phyloP scores from a whole-genome alignment of 2,113 vertebrate genomes.

The Phaethon lepturus region DNA sequence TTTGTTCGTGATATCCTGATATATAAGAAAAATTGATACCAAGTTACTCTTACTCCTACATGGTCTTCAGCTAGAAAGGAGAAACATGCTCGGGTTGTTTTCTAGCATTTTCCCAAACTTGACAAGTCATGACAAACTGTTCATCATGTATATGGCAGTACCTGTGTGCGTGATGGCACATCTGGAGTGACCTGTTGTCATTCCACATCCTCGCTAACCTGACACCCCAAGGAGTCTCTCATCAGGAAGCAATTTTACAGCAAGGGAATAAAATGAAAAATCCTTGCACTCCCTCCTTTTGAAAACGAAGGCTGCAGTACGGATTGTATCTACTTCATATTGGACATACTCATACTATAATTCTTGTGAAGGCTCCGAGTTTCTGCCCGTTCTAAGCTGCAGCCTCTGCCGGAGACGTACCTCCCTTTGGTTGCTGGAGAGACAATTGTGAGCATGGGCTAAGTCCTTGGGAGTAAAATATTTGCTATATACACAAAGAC shows the following conservation, averaged over 20 bases:
- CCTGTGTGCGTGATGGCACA: neutral
- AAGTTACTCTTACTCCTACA: neutral
- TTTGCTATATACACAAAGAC: neutral
- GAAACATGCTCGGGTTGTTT: neutral
- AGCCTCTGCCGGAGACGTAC: neutral
- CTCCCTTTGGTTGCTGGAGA: neutral
- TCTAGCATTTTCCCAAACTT: neutral
- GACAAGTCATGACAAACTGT: neutral
- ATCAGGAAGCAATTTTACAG: neutral
- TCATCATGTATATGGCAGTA: neutral
- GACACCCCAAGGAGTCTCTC: neutral
- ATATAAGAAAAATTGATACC: neutral
- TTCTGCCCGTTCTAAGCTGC: neutral
- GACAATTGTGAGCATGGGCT: rapidly evolving
- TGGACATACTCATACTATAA: neutral
- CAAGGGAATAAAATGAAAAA: neutral
- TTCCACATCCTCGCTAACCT: neutral
- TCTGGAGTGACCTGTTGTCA: neutral
- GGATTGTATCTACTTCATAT: neutral
- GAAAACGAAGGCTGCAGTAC: neutral
- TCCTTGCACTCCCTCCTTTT: neutral
- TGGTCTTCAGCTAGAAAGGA: neutral
- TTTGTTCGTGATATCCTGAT: neutral
- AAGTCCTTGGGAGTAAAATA: neutral
- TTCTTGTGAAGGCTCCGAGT: neutral